Evolutionary conservation across 2,797 vertebrate species (phyloP).

Genomic region (Taeniopygia guttata): DNA sequence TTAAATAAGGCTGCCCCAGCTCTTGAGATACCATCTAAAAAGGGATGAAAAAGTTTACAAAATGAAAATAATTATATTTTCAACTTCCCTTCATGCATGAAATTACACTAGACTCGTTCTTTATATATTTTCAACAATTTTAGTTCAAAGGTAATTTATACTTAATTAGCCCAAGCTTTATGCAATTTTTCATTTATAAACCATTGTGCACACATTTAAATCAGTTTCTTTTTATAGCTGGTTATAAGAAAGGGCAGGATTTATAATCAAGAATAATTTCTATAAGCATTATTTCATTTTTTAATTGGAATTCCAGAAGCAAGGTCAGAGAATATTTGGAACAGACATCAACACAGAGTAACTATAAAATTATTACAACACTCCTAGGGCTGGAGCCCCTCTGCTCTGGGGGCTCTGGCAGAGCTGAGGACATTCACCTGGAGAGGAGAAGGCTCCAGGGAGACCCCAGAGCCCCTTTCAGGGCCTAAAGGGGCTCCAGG

Average conservation of each 20-base stretch:
- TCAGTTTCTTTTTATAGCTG: not conserved
- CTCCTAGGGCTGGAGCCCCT: not conserved
- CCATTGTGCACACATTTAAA: not conserved
- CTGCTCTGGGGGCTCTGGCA: not conserved
- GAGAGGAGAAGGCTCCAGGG: not conserved
- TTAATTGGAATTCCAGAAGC: constrained; percentile 30
- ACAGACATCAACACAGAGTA: not conserved
- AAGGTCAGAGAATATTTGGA: not conserved
- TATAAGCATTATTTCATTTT: constrained; percentile 4
- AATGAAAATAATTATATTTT: constrained; percentile 7
- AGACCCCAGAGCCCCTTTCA: rapidly evolving
- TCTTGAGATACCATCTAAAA: constrained; percentile 89
- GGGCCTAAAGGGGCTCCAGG: not conserved
- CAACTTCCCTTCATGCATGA: constrained; percentile 1
- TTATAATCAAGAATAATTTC: constrained; percentile 3
- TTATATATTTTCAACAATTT: not conserved
- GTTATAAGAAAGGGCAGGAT: not conserved
- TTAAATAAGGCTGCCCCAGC: constrained; percentile 91
- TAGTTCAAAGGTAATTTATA: constrained; percentile 6
- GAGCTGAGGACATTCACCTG: not conserved
- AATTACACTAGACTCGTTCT: constrained; percentile 18
- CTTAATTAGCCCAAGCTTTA: constrained; percentile 1
- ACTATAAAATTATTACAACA: not conserved
- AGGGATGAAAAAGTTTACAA: constrained; percentile 27
- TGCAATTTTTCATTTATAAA: constrained; percentile 9